Evolutionary conservation across 2,797 vertebrate species (phyloP), one percentile per base, ranked within the genome.

Genomic region (Leucoraja ocellata): DNA sequence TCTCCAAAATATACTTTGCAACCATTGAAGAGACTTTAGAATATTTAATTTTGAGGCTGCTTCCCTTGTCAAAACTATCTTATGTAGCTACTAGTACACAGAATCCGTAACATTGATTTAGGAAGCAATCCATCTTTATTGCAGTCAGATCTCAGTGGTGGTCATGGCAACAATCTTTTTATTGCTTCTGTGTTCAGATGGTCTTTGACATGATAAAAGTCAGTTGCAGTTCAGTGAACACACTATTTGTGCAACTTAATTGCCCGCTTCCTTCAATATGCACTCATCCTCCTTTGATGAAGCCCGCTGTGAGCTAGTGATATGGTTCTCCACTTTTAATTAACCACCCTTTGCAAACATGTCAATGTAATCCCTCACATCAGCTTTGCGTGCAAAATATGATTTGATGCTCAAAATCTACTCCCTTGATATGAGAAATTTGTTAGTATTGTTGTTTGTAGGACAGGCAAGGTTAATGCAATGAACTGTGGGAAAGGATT

Each of bases 91-190:
- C 71, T 74, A n/a, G 28, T 92, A 76, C 39, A n/a, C 54, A 74
- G 90, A 36, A 92, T 92, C 90, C 46, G 90, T 92, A 76, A n/a
- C 71, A 92, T 92, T 92, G 71, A 92, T 76, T 92, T 98, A 98
- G 97, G 98, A 99, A 98, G 98, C 98, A 96, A 97, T 98, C 97
- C 97, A 97, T 98, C 97, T 98, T 98, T 97, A 98, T 98, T 97
- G 97, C 96, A 96, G 96, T 96, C 95, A 95, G 96, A 96, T 97
- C 97, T 97, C 97, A 97, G 97, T 96, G 97, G 98, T 98, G 97
- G 98, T 98, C 97, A 95, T 95, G 95, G 96, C 95, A 96, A 96
- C 96, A 96, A 96, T 96, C 96, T 96, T 96, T 96, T 97, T 95
- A 96, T 96, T 96, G 96, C 95, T 96, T 95, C 95, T 96, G 96